Base-by-base conservation (phyloP, 2,113 vertebrate genomes). In the Micronycteris hirsuta region DNA sequence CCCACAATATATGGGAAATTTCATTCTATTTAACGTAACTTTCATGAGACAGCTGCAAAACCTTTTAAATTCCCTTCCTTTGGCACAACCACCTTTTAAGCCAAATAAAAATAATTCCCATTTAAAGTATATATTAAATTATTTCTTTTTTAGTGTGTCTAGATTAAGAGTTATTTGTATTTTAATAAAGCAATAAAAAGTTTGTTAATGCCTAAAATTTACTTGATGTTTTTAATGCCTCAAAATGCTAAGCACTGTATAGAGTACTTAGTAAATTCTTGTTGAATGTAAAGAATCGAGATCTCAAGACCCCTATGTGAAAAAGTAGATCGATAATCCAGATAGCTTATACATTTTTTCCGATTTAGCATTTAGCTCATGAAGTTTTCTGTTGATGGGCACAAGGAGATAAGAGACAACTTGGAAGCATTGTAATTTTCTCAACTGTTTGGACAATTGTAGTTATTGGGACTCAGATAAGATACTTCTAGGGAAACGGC, bases 71-170 rank as follows among this genome's bases (percentile, higher is more conserved):
- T 85, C 7, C 43, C 10, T 87, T 81, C 54, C n/a, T 92, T 95
- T 88, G 47, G 12, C 17, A 67, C 14, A 89, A 47, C 20, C 63
- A 63, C 28, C n/a, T 89, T 84, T 95, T 92, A 84, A 73, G 89
- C n/a, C 80, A 94, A 96, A 82, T 22, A 95, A 84, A 89, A 90
- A n/a, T 78, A 56, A 96, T 92, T 91, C 43, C 16, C 38, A 49
- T 54, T 92, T 94, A 49, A 89, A 85, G 58, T 58, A 47, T 33
- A 24, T 41, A 8, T 91, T 93, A 70, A 76, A 61, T 70, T 36
- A 54, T 49, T 95, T 78, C n/a, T 88, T 78, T 88, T 91, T 82
- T 76, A 43, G 43, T n/a, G 71, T 73, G 4, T 83, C 31, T 92
- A 28, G 36, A 54, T 93, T 92, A 93, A 91, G 43, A 91, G 74